Conservation (phyloP, 2,113 vertebrate species). For the Proterorhinus semilunaris region DNA sequence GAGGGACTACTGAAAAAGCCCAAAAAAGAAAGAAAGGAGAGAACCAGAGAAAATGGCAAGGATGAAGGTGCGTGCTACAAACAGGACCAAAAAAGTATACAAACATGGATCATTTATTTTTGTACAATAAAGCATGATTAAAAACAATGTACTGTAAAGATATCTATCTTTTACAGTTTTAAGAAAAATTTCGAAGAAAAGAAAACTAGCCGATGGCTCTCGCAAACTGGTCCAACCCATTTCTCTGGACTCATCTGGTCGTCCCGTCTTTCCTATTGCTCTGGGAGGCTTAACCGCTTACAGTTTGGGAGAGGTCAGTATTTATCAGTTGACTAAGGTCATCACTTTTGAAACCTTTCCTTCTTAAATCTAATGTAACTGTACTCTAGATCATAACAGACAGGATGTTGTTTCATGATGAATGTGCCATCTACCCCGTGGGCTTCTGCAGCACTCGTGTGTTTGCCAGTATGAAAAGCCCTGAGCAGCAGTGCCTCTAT, state of each 20-base stretch:
- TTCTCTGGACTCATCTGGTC: conserved; percentile 84
- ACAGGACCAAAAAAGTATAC: neutral
- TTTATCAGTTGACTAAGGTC: neutral
- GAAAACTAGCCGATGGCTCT: conserved; percentile 79
- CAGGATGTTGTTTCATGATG: conserved; percentile 84
- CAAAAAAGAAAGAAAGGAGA: conserved; percentile 84
- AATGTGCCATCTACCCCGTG: conserved; percentile 86
- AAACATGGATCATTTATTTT: too few species aligned
- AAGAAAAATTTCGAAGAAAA: conserved; percentile 85
- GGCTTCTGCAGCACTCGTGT: conserved; percentile 89
- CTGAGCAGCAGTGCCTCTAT: conserved; percentile 85
- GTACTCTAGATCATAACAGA: conserved; percentile 84
- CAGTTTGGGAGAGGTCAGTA: conserved; percentile 87
- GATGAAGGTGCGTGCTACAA: conserved; percentile 74
- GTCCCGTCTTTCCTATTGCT: conserved; percentile 86
- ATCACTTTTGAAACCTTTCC: neutral
- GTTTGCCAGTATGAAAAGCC: conserved; percentile 82
- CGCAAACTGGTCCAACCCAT: conserved; percentile 85
- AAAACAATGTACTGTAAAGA: too few species aligned
- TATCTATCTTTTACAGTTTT: conserved; percentile 62
- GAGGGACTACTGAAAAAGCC: conserved; percentile 76
- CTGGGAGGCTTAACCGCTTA: conserved; percentile 87
- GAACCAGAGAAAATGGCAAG: conserved; percentile 84
- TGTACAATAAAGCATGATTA: too few species aligned
- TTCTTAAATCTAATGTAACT: neutral